Percentiles rank a stretch among this genome's conserved stretches.
Evolutionary conservation across 1,140 invertebrate genomes (phyloP).

Genomic region (Macrobrachium rosenbergii): DNA sequence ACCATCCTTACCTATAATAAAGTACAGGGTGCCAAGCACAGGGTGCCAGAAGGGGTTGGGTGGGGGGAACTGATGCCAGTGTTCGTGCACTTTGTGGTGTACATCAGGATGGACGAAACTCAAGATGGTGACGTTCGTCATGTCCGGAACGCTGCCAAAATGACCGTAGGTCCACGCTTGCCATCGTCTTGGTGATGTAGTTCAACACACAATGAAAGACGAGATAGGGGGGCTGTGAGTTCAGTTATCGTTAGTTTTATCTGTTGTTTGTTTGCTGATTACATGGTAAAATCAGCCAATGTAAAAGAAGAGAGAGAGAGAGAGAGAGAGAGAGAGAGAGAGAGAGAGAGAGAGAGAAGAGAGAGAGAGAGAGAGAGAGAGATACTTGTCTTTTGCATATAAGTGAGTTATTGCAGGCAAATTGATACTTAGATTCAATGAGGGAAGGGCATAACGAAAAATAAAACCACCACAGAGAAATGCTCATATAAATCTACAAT

Average conservation of each 20-base stretch:
- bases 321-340: neutral
- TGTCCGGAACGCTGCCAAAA: neutral
- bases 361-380: neutral
- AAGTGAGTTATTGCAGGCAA: too few relatives aligned
- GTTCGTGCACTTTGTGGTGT: slow-evolving; percentile 37
- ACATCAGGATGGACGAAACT: slow-evolving; percentile 31
- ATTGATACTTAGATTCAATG: too few relatives aligned
- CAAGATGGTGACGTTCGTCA: slow-evolving; percentile 37
- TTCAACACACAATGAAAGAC: too few relatives aligned
- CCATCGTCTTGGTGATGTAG: neutral
- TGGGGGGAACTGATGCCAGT: slow-evolving; percentile 45
- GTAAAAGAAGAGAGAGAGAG: neutral
- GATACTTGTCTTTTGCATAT: too few relatives aligned
- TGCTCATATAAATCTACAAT: too few relatives aligned
- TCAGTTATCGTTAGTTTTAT: too few relatives aligned
- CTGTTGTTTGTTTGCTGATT: too few relatives aligned
- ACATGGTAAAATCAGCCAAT: neutral
- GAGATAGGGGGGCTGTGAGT: too few relatives aligned
- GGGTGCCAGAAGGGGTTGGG: slow-evolving; percentile 43
- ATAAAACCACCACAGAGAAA: too few relatives aligned
- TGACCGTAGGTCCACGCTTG: neutral
- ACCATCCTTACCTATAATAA: slow-evolving; percentile 17
- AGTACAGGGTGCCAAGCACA: slow-evolving; percentile 25
- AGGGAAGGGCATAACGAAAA: too few relatives aligned
- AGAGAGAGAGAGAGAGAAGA: neutral